Conservation (phyloP, 2,113 vertebrate genomes). For the Siniperca knerii region DNA sequence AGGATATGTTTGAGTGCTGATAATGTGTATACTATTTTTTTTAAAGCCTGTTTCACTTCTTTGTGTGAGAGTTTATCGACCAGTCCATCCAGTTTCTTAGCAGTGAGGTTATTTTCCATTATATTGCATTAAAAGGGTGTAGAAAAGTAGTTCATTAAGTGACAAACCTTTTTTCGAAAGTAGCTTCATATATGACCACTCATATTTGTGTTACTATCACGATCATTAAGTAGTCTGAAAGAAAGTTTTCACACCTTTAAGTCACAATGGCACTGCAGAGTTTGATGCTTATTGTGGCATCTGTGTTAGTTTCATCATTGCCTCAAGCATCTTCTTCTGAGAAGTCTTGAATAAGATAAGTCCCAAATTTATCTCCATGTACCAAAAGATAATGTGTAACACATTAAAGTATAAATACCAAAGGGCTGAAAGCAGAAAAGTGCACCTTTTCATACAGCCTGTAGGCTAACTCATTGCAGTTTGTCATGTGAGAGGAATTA, state of each 20-base stretch:
- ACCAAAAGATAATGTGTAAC: not conserved
- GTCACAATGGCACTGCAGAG: not conserved
- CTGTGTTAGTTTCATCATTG: not conserved
- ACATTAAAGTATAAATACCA: not conserved
- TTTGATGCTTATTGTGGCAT: not conserved
- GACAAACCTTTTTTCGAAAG: not conserved
- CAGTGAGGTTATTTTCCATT: not conserved
- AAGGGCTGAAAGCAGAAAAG: not conserved
- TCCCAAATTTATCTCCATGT: not conserved
- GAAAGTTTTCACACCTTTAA: not conserved
- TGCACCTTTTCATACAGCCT: not conserved
- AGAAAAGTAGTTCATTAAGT: not conserved
- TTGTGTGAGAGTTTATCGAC: not conserved
- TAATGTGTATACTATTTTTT: not conserved
- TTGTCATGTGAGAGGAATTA: constrained; percentile 53
- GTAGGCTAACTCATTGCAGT: constrained; percentile 9
- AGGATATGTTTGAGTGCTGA: not conserved
- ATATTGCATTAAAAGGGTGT: no score
- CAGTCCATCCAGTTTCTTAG: not conserved
- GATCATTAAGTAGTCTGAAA: not conserved
- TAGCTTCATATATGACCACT: not conserved
- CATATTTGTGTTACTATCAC: no score
- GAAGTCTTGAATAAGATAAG: not conserved
- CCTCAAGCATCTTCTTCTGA: not conserved
- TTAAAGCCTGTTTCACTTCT: constrained; percentile 2